Evolutionary conservation across 2,888 invertebrate genomes (phyloP).

Genomic region (Amphimallon solstitiale): DNA sequence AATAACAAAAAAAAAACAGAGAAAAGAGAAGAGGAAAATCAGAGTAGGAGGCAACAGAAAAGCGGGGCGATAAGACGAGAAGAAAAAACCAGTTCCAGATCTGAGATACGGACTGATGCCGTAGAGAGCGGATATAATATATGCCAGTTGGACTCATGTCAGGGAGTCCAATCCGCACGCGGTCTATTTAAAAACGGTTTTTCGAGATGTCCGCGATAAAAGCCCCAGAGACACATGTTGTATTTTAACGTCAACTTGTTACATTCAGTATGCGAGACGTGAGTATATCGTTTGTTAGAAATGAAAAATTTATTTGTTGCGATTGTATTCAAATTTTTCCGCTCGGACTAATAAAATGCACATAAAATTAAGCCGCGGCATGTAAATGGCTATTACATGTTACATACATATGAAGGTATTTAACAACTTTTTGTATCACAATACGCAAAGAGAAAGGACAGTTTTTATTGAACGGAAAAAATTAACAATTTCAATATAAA

Average conservation of each 20-base stretch:
- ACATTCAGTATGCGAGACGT: constrained; percentile 20
- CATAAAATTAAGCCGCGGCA: neutral
- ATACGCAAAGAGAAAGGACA: too few species aligned
- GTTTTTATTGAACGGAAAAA: too few species aligned
- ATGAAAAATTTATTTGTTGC: constrained; percentile 53
- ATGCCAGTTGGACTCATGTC: constrained; percentile 54
- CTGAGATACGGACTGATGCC: constrained; percentile 49
- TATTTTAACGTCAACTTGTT: constrained; percentile 55
- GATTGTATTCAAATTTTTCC: constrained; percentile 56
- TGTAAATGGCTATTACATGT: too few species aligned
- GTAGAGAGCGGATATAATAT: constrained; percentile 51
- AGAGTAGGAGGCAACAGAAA: neutral
- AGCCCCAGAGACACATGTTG: constrained; percentile 53
- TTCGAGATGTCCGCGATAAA: constrained; percentile 55
- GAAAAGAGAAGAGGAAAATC: constrained; percentile 15
- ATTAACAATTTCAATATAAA: too few species aligned
- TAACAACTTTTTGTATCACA: neutral
- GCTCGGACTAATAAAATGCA: neutral
- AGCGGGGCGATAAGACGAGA: neutral
- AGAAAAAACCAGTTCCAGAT: constrained; percentile 55
- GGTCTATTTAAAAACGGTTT: constrained; percentile 56
- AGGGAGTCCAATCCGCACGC: constrained; percentile 49
- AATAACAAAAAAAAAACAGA: neutral
- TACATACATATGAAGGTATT: neutral
- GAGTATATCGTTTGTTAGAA: constrained; percentile 48